Conservation (phyloP, 1,140 invertebrate species). For the Magallana ariakensis region DNA sequence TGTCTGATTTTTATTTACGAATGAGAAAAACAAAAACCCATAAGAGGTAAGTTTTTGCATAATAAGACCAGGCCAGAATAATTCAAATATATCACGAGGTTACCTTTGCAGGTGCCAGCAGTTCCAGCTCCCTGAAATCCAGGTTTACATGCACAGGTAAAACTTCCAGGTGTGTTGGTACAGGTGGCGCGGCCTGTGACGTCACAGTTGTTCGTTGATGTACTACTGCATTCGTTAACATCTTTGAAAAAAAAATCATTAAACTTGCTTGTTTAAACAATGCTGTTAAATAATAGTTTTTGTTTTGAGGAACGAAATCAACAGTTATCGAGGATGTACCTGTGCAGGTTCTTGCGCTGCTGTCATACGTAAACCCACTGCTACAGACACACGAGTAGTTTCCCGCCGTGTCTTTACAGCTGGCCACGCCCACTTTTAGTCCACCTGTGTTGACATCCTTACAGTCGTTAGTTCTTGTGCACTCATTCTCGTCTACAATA, state of each 20-base stretch:
- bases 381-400: slow-evolving; percentile 28
- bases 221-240: neutral
- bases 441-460: neutral
- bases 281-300: too few species aligned
- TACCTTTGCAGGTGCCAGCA: slow-evolving; percentile 30
- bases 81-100: neutral
- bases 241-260: neutral
- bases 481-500: slow-evolving; percentile 22
- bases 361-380: neutral
- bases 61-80: neutral
- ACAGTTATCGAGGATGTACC: neutral
- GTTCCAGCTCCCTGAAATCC: slow-evolving; percentile 45
- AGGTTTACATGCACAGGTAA: slow-evolving; percentile 50
- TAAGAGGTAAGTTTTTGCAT: too few species aligned
- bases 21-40: too few species aligned
- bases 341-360: slow-evolving; percentile 7
- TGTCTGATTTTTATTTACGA: too few species aligned
- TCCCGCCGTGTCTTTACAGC: neutral
- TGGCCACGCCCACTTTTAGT: slow-evolving; percentile 19
- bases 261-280: neutral
- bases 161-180: slow-evolving; percentile 50
- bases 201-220: slow-evolving; percentile 42
- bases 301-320: too few species aligned
- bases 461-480: slow-evolving; percentile 1
- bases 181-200: slow-evolving; percentile 31